Evolutionary conservation across 2,797 vertebrate species (phyloP), one percentile per base, ranked within the genome.

Genomic region (Artibeus jamaicensis): DNA sequence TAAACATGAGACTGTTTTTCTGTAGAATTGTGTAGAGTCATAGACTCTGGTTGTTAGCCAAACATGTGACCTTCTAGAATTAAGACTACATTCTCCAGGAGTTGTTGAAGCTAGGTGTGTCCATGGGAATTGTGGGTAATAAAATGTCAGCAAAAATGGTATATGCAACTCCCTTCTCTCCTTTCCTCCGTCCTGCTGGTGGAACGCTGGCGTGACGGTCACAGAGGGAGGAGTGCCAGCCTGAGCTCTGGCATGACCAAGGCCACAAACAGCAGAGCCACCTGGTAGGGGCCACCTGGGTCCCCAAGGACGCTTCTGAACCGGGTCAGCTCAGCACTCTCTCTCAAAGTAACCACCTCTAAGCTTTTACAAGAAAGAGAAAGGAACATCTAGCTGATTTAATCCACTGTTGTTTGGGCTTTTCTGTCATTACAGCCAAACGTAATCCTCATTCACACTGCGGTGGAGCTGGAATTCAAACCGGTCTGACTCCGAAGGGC

Each of bases 401-500:
- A 77, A 86, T 39, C 37, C 68, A 26, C 32, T 50, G 0, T 68
- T 74, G n/a, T 70, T 32, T 84, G 0, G 5, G 68, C 18, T 15
- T 39, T 57, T 89, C 50, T 42, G 62, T 68, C 53, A 76, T 95
- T 87, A 29, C 10, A 78, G 42, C 39, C 59, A 44, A 78, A 34
- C 22, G 29, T 55, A 65, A 84, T 70, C 68, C 73, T 92, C 15
- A 68, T 26, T 70, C 67, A 50, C 74, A 82, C 0, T 57, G 68
- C 14, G 9, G 71, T 26, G 0, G 55, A 88, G 68, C 89, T 90
- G 59, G 71, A 85, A 92, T 82, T 68, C 4, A 59, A 96, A 92
- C 84, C 55, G 67, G 87, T 92, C 59, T 48, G 91, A 85, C 34
- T 67, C 73, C 57, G 34, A 46, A 67, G 34, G 78, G 78, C 62